Base-by-base conservation (phyloP, 2,888 invertebrate species). In the Ichneumoninae sp. region DNA sequence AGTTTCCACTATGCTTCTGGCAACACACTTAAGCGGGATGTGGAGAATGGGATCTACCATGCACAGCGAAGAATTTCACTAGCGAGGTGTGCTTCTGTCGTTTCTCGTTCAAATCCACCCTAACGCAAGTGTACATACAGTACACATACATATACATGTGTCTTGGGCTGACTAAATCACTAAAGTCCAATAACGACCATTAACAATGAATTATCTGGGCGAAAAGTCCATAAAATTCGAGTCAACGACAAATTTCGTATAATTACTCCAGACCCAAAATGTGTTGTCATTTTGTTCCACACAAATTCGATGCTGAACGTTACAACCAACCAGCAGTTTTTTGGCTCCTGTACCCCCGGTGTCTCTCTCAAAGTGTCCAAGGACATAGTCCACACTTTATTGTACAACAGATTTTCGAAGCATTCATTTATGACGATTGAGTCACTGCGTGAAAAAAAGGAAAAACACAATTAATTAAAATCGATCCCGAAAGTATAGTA, bases 61-160 rank as follows among this genome's bases (percentile, higher is more conserved):
- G 79, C 30, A 40, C 76, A 44, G 54, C 79, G 80, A 83, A 83
- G 83, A 83, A 83, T 83, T 83, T 80, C 71, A 57, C 76, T 76
- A 66, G 26, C 40, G 16, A 44, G 22, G 65, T 52, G 69, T 44
- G 40, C 50, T 75, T 62, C 66, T 65, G 52, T 75, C 70, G 76
- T 66, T 65, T 66, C 70, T 71, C 68, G 40, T 80, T 83, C 70
- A 76, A 83, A 76, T 65, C 74, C 75, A 19, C 71, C 16, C 33
- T 52, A 40, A 65, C 57, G 54, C 62, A 57, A n/a, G 75, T 66
- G 47, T 33, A 47, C 44, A 60, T 80, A 74, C 26, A 80, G 44
- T 60, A 68, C 68, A 13, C 33, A 22, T 50, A 16, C 19, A 44
- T 44, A 68, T 74, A 74, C 26, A 40, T 66, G n/a, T 54, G 47